phyloP scores from a whole-genome alignment of 2,113 vertebrate species.

The Pomatorhinus ruficollis region DNA sequence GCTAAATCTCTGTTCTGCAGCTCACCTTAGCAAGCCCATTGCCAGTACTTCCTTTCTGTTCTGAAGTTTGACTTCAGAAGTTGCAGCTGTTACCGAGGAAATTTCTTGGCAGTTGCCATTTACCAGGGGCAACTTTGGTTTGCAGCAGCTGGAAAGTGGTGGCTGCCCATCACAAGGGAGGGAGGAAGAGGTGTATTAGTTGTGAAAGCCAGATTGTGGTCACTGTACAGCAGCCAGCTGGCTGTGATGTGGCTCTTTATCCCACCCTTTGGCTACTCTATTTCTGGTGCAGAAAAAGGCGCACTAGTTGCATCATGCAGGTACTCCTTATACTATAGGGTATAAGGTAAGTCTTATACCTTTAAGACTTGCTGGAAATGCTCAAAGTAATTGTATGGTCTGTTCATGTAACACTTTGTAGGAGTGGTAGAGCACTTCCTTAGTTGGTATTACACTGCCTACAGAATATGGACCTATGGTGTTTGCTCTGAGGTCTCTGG shows the following conservation, averaged over 20 bases:
- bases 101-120: not conserved
- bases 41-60: not conserved
- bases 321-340: no score
- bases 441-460: not conserved
- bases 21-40: not conserved
- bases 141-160: not conserved
- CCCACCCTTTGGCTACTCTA: not conserved
- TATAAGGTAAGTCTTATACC: not conserved
- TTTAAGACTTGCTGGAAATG: not conserved
- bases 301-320: not conserved
- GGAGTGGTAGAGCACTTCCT: not conserved
- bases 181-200: not conserved
- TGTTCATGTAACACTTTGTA: not conserved
- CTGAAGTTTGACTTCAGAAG: not conserved
- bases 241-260: not conserved
- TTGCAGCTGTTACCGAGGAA: not conserved
- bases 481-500: not conserved
- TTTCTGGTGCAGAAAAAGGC: not conserved
- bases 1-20: not conserved
- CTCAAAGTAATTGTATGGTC: not conserved
- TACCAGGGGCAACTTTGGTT: not conserved
- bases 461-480: not conserved
- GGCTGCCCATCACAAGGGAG: not conserved
- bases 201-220: not conserved
- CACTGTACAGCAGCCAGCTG: not conserved